These are phyloP conservation scores for Harpegnathos saltator DNA, from an alignment of 1,140 invertebrate genomes.

Conservation along the genomic window DNA sequence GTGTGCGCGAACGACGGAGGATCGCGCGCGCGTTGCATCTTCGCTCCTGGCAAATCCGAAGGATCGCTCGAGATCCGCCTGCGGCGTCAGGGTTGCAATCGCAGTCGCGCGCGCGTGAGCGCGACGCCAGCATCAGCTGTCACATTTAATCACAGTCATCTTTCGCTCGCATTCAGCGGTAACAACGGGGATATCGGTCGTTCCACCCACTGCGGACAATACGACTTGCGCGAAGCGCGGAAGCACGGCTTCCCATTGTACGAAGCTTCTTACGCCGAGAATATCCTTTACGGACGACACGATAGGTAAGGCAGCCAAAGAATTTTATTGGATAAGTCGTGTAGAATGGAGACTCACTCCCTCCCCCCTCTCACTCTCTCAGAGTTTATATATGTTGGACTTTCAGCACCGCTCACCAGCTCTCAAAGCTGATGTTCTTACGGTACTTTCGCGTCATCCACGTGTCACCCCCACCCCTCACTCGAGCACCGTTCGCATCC, in stretches of 20 bases:
- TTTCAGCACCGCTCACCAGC: neutral
- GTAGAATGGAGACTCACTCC: conserved; percentile 3
- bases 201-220: conserved; percentile 70
- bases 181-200: conserved; percentile 75
- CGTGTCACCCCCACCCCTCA: neutral
- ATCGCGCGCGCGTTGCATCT: too few relatives aligned
- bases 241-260: conserved; percentile 75
- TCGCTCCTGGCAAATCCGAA: neutral
- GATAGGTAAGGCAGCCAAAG: conserved; percentile 75
- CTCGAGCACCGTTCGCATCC: neutral
- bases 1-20: too few relatives aligned
- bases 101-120: neutral
- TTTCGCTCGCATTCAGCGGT: conserved; percentile 71
- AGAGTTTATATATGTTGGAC: conserved; percentile 41
- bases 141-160: conserved; percentile 50
- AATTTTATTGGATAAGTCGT: conserved; percentile 39
- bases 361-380: neutral
- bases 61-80: neutral
- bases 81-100: neutral
- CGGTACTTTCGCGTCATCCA: neutral
- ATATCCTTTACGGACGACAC: conserved; percentile 84
- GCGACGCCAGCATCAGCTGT: neutral
- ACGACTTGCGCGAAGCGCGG: conserved; percentile 74
- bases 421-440: conserved; percentile 14
- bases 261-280: conserved; percentile 80